Evolutionary conservation across 2,888 invertebrate species (phyloP).

Genomic region (Copidosoma aretas): DNA sequence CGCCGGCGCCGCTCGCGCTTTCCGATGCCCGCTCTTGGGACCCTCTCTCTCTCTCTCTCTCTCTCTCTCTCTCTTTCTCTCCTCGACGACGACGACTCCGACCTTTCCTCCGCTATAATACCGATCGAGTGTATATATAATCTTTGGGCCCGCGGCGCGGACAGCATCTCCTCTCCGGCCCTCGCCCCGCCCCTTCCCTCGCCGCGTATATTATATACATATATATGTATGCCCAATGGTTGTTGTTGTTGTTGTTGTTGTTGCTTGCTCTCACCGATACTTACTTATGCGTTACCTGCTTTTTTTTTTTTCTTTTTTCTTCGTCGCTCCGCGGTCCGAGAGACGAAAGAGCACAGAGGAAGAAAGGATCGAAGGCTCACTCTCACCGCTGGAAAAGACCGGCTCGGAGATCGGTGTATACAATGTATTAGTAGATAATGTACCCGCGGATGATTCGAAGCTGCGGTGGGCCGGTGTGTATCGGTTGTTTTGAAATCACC

Average conservation of each 20-base stretch:
- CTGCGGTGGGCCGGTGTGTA: too few species aligned
- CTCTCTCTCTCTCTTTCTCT: conserved; percentile 8
- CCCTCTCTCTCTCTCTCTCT: background rate
- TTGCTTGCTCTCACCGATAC: background rate
- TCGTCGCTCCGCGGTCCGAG: background rate
- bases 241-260: too few species aligned
- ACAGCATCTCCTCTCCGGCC: background rate
- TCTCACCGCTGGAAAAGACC: background rate
- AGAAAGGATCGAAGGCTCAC: conserved; percentile 15
- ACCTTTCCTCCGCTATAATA: too few species aligned
- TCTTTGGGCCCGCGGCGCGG: too few species aligned
- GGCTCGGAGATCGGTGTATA: background rate
- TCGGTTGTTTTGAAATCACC: too few species aligned
- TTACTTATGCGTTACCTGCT: background rate
- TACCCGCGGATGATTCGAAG: too few species aligned
- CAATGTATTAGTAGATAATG: too few species aligned
- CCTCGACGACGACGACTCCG: too few species aligned
- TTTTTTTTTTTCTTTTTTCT: background rate
- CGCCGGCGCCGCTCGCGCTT: background rate
- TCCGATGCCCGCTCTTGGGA: background rate
- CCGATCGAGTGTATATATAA: too few species aligned
- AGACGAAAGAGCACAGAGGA: background rate
- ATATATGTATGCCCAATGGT: too few species aligned
- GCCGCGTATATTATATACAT: too few species aligned
- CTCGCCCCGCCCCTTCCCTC: too few species aligned